phyloP scores from a whole-genome alignment of 2,797 vertebrate species.

The Decapterus maruadsi region DNA sequence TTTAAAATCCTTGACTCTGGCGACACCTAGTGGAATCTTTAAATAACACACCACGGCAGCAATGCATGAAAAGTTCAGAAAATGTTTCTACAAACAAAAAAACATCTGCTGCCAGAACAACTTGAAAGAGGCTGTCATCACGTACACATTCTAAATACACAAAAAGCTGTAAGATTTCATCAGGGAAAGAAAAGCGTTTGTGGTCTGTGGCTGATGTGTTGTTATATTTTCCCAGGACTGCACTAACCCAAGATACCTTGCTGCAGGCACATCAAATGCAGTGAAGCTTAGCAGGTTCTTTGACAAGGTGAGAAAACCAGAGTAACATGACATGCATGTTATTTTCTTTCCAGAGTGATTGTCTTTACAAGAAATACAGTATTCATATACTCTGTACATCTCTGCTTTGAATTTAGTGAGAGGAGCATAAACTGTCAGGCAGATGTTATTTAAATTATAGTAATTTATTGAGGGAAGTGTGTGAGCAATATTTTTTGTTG shows the following conservation, averaged over 20 bases:
- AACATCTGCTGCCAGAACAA: background rate
- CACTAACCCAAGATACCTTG: constrained; percentile 94
- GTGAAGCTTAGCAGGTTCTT: constrained; percentile 98
- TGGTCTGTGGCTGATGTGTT: constrained; percentile 34
- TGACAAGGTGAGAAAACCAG: constrained; percentile 91
- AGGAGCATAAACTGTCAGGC: too few species aligned
- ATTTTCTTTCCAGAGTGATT: background rate
- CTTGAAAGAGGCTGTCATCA: background rate
- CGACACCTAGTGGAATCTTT: constrained; percentile 23
- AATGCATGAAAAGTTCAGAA: background rate
- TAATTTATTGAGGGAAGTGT: background rate
- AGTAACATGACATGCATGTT: accelerated
- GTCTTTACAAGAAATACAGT: background rate
- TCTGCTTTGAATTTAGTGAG: too few species aligned
- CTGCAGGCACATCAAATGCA: constrained; percentile 97
- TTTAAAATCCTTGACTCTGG: background rate
- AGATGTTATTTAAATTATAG: background rate
- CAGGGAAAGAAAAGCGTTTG: background rate
- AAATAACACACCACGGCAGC: background rate
- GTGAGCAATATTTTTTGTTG: background rate
- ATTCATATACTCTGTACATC: background rate
- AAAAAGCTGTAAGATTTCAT: background rate
- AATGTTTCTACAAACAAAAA: background rate
- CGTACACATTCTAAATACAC: background rate
- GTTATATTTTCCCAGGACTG: constrained; percentile 89